phyloP scores from a whole-genome alignment of 2,888 invertebrate species.

The Marronus borbonicus region DNA sequence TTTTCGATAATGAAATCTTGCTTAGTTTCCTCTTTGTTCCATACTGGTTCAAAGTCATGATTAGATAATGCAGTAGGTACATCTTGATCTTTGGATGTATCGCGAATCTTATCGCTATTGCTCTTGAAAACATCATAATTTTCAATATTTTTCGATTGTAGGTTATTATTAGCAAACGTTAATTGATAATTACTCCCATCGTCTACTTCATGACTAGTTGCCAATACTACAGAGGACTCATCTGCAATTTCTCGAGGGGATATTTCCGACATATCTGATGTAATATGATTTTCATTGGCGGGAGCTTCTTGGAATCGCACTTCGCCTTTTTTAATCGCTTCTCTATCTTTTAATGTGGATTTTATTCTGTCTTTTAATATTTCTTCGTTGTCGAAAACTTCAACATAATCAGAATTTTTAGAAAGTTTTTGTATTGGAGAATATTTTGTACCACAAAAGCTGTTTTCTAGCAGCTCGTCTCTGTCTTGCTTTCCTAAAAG shows the following conservation, averaged over 20 bases:
- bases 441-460: constrained; percentile 24
- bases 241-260: background rate
- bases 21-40: background rate
- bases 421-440: background rate
- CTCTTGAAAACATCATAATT: background rate
- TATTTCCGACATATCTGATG: constrained; percentile 2
- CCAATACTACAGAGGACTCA: background rate
- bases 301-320: constrained; percentile 16
- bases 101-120: background rate
- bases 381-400: constrained; percentile 13
- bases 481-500: background rate
- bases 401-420: constrained; percentile 11
- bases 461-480: background rate
- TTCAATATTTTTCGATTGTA: background rate
- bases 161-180: background rate
- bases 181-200: background rate
- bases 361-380: constrained; percentile 12
- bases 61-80: background rate
- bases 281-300: background rate
- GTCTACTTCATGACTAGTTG: background rate
- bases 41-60: background rate
- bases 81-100: background rate
- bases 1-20: background rate
- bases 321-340: constrained; percentile 11
- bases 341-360: background rate